Evolutionary conservation across 2,797 vertebrate genomes (phyloP), one percentile per base, ranked within the genome.

Genomic region (Alcedo quadribrachys): DNA sequence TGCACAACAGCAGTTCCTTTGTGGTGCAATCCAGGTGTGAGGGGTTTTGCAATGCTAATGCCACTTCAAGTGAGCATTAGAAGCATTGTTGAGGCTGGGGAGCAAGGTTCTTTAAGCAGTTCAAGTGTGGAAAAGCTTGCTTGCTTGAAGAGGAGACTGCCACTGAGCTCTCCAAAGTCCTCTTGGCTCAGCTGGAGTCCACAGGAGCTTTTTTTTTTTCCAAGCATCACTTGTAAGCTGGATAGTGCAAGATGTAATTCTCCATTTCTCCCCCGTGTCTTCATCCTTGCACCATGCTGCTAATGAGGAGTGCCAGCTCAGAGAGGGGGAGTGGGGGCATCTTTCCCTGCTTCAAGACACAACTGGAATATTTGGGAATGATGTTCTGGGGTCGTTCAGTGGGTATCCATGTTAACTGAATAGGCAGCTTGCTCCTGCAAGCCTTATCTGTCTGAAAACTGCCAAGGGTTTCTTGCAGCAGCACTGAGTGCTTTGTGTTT

Each of bases 11-110:
- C 78, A 21, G 30, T 86, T 85, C 89, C 63, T 81, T 91, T 88
- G 57, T 32, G 80, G 89, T 0, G 27, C 57, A 70, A 18, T 61
- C 42, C 68, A 89, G 65, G 88, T 92, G 81, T 1, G 2, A 89
- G 70, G 74, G 68, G 58, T 79, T 94, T 78, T 78, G 66, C 69
- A 61, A 14, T 7, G 27, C 65, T 95, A 90, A 96, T 85, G 3
- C 88, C 53, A 45, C 94, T 91, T 91, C 81, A 58, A 7, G 2
- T 85, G 48, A 42, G 16, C 78, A 88, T 95, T 92, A 92, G 80
- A 87, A 67, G 27, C 71, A 65, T 63, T 40, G 65, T 8, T 1
- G 4, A 19, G 68, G 62, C 30, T 53, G 20, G 61, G 32, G 78
- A 73, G 43, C 73, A 69, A 91, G 81, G 73, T 89, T 83, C 63